Evolutionary conservation across 2,113 vertebrate species (phyloP).

Genomic region (Natator depressus): DNA sequence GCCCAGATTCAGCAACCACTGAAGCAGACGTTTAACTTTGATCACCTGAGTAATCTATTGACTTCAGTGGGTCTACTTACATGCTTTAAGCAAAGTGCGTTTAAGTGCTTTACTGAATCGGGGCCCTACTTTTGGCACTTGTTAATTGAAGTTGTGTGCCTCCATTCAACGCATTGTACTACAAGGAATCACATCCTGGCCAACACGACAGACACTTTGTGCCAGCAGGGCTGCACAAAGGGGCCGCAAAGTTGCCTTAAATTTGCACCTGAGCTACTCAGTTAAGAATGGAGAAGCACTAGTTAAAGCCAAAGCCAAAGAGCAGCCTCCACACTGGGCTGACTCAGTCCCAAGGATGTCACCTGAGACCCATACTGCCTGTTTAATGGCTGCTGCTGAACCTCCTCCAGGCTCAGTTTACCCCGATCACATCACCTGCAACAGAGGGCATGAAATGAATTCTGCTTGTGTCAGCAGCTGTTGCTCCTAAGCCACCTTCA

Average conservation of each 20-base stretch:
- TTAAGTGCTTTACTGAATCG: background rate
- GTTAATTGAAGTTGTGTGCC: background rate
- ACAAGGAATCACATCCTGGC: background rate
- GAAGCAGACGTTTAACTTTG: background rate
- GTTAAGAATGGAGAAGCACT: background rate
- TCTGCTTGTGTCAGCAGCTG: background rate
- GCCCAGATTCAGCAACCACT: background rate
- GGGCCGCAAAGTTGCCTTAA: background rate
- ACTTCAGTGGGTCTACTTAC: background rate
- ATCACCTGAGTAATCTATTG: background rate
- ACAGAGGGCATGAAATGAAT: no score
- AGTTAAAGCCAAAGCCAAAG: background rate
- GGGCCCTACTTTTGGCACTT: background rate
- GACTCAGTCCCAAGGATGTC: background rate
- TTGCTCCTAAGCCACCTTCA: background rate
- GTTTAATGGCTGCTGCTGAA: background rate
- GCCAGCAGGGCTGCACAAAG: background rate
- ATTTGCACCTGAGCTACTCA: background rate
- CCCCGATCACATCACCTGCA: background rate
- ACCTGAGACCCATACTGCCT: background rate
- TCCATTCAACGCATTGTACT: background rate
- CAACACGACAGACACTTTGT: background rate
- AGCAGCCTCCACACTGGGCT: background rate
- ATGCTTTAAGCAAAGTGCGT: background rate
- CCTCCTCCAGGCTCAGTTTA: accelerated